These are phyloP conservation scores for Agrotis segetum DNA, from an alignment of 2,888 invertebrate genomes.

Conservation along the genomic window DNA sequence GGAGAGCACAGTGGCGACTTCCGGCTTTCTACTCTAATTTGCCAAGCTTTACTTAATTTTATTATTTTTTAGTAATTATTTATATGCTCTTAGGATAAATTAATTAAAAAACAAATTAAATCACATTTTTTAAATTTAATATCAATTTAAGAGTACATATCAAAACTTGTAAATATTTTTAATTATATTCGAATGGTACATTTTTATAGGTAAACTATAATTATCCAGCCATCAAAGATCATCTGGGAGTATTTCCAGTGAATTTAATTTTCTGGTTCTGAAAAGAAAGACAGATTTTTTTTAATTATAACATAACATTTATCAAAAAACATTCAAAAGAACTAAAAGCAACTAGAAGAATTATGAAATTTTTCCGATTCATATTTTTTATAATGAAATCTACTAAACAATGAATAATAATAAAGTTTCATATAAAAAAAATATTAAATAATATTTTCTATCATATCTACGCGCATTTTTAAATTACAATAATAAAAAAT, in stretches of 20 bases:
- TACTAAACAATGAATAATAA: background rate
- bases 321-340: too few species aligned
- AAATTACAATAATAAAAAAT: background rate
- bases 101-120: slow-evolving; percentile 13
- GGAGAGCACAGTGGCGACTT: too few species aligned
- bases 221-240: too few species aligned
- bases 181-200: background rate
- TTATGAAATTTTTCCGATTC: too few species aligned
- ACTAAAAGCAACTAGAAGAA: too few species aligned
- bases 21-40: too few species aligned
- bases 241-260: background rate
- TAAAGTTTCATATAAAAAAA: background rate
- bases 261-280: slow-evolving; percentile 32
- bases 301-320: too few species aligned
- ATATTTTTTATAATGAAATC: too few species aligned
- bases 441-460: too few species aligned
- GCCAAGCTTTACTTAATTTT: too few species aligned
- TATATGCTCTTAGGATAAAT: background rate
- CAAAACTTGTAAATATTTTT: background rate
- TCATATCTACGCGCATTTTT: background rate
- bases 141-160: slow-evolving; percentile 11
- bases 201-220: background rate
- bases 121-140: slow-evolving; percentile 20
- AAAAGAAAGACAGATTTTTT: slow-evolving; percentile 22
- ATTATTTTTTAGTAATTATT: background rate